Evolutionary conservation across 2,797 vertebrate genomes (phyloP).

Genomic region (Danio jaintianensis): DNA sequence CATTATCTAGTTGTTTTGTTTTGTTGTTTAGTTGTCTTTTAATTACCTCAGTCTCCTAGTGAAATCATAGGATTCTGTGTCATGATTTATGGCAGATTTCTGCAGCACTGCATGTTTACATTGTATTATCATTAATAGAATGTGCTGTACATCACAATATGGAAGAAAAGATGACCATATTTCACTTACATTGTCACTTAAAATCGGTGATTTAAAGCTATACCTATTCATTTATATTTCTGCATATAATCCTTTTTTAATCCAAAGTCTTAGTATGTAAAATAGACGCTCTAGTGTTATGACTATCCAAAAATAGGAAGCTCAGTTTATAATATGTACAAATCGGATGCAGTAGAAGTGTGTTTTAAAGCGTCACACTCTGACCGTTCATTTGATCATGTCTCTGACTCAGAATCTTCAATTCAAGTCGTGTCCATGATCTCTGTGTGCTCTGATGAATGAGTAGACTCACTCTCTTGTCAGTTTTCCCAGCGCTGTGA

Average conservation of each 20-base stretch:
- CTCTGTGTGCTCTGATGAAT: conserved; percentile 31
- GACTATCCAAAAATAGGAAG: background rate
- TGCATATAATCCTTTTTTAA: too few relatives aligned
- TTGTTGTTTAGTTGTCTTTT: too few relatives aligned
- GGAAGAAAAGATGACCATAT: background rate
- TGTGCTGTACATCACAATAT: background rate
- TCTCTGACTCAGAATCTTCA: conserved; percentile 1
- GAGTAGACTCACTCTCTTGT: conserved; percentile 18
- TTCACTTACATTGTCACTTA: background rate
- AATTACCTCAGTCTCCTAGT: too few relatives aligned
- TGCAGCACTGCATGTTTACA: too few relatives aligned
- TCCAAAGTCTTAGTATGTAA: background rate
- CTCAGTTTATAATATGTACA: background rate
- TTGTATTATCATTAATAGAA: too few relatives aligned
- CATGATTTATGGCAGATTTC: too few relatives aligned
- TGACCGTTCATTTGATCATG: conserved; percentile 7
- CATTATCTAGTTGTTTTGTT: too few relatives aligned
- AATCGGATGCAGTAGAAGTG: background rate
- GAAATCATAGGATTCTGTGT: too few relatives aligned
- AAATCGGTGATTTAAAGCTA: background rate
- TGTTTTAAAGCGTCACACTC: background rate
- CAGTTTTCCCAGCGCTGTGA: background rate
- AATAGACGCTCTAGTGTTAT: background rate
- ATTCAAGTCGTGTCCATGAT: background rate
- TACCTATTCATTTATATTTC: background rate